phyloP scores from a whole-genome alignment of 2,888 invertebrate species.

The Megaustenia siamemsis region DNA sequence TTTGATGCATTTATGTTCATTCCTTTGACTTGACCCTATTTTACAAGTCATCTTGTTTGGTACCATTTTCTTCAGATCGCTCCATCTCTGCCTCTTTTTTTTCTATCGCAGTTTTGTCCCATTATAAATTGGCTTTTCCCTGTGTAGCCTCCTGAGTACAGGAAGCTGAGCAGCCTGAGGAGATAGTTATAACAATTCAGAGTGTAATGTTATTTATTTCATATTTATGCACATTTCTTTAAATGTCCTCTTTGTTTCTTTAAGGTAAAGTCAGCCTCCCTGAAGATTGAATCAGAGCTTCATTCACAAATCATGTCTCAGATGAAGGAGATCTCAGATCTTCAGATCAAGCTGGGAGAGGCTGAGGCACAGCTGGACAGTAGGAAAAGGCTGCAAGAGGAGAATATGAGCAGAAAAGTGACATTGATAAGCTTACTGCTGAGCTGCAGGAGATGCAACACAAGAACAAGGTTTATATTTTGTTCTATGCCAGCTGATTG shows the following conservation, averaged over 20 bases:
- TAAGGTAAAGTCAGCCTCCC: conserved; percentile 17
- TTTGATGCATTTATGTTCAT: no score
- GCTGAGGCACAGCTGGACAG: conserved; percentile 40
- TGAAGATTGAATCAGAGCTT: conserved; percentile 18
- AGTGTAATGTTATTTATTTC: no score
- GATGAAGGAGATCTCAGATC: conserved; percentile 1
- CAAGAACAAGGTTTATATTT: conserved; percentile 65
- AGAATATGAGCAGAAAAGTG: conserved; percentile 63
- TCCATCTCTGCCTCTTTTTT: no score
- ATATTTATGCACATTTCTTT: neutral
- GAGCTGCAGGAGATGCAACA: conserved; percentile 63
- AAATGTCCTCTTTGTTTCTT: neutral
- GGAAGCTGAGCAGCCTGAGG: neutral
- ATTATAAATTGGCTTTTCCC: no score
- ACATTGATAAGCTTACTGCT: conserved; percentile 62
- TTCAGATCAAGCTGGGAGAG: conserved; percentile 30
- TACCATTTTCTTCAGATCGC: no score
- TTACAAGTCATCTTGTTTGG: no score
- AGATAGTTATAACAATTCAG: no score
- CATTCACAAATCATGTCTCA: conserved; percentile 15
- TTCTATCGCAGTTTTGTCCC: no score
- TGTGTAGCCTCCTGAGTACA: no score
- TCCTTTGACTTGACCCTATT: no score
- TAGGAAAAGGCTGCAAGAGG: conserved; percentile 40
- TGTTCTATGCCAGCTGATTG: neutral